Percentiles rank a stretch among this genome's conserved stretches.
phyloP scores from a whole-genome alignment of 1,140 invertebrate species.

The Pogonomyrmex californicus region DNA sequence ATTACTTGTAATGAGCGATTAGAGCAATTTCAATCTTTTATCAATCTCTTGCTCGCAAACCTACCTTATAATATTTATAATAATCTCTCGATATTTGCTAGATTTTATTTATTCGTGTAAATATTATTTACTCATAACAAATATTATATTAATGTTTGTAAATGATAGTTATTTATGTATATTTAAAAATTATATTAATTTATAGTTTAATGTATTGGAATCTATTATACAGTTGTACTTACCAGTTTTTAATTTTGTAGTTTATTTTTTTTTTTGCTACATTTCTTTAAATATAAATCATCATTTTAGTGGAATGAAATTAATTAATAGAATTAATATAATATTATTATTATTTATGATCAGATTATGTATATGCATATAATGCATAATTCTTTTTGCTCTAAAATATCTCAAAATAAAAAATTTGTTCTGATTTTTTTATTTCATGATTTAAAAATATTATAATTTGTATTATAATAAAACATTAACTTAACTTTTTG shows the following conservation, averaged over 20 bases:
- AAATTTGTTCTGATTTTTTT: neutral
- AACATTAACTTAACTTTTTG: slow-evolving; percentile 5
- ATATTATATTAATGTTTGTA: slow-evolving; percentile 8
- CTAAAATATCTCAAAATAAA: neutral
- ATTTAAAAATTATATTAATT: slow-evolving; percentile 18
- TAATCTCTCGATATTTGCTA: slow-evolving; percentile 1
- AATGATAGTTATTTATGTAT: neutral
- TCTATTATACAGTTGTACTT: neutral
- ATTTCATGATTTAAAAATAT: neutral
- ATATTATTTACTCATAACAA: slow-evolving; percentile 2
- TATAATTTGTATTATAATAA: neutral
- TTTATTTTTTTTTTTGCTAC: slow-evolving; percentile 1
- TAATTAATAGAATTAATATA: neutral
- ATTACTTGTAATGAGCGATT: neutral
- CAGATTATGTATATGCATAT: neutral
- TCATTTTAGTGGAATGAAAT: neutral
- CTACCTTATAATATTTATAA: slow-evolving; percentile 21
- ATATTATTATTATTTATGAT: slow-evolving; percentile 5
- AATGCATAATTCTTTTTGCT: neutral
- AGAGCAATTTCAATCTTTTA: neutral
- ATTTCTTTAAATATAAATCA: neutral
- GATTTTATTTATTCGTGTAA: slow-evolving; percentile 5
- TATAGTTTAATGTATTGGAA: neutral
- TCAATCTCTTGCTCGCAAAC: neutral
- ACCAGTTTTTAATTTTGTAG: neutral